These are phyloP conservation scores for Pseudonaja textilis DNA, from an alignment of 2,113 vertebrate genomes.

Conservation along the genomic window DNA sequence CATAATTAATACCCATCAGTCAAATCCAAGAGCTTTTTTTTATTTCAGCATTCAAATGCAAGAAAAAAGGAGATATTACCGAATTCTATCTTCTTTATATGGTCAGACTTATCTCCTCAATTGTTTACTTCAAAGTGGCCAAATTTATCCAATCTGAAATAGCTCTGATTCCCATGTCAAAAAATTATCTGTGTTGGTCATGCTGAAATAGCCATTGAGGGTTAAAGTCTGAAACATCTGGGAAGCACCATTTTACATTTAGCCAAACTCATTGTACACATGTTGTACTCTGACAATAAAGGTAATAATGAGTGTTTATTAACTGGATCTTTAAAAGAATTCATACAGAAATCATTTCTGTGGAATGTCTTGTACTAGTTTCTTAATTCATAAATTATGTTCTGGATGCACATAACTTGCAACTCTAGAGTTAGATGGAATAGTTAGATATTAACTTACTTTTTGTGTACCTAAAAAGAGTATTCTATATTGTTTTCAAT, in stretches of 20 bases:
- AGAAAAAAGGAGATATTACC: not conserved
- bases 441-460: not conserved
- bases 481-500: not conserved
- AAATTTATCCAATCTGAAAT: not conserved
- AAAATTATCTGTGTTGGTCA: not conserved
- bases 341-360: not conserved
- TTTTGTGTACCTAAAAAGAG: not conserved
- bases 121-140: not conserved
- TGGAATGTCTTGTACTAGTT: not conserved
- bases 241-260: not conserved
- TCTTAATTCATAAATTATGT: not conserved
- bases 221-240: not conserved
- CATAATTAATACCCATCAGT: not conserved
- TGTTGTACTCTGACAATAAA: no score
- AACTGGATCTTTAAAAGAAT: not conserved
- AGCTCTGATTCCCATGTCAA: not conserved
- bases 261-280: no score
- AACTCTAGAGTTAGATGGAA: not conserved
- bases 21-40: not conserved
- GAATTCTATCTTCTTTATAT: not conserved
- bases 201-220: not conserved
- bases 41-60: not conserved
- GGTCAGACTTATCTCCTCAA: not conserved
- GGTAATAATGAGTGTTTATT: not conserved
- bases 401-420: not conserved